These are phyloP conservation scores for Anolis carolinensis DNA, from an alignment of 2,113 vertebrate species.

Conservation along the genomic window DNA sequence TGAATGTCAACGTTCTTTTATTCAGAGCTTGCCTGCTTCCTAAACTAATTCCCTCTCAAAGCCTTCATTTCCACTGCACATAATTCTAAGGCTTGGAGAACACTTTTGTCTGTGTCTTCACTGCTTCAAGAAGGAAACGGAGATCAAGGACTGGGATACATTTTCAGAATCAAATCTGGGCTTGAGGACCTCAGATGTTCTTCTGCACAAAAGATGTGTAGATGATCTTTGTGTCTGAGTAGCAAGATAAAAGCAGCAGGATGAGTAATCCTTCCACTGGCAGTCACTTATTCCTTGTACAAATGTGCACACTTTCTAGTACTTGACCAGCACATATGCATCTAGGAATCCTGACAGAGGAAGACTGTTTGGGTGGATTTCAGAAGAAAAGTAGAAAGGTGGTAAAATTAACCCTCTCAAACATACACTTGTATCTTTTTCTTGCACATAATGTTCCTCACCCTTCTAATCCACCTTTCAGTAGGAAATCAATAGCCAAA, in stretches of 20 bases:
- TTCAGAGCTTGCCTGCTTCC: conserved; percentile 15
- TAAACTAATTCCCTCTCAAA: background rate
- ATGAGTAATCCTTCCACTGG: background rate
- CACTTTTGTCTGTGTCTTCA: background rate
- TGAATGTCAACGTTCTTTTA: background rate
- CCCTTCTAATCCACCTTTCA: background rate
- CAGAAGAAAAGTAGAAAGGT: background rate
- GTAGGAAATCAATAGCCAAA: background rate
- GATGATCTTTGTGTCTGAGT: background rate
- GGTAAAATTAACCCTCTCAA: background rate
- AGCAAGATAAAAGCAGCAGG: no score
- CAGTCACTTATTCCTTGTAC: background rate
- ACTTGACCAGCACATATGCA: background rate
- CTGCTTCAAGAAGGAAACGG: background rate
- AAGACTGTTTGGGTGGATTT: background rate
- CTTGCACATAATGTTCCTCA: background rate
- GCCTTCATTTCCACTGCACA: background rate
- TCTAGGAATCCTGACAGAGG: background rate
- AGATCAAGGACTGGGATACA: background rate
- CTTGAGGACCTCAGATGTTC: background rate
- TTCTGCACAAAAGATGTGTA: background rate
- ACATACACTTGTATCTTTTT: background rate
- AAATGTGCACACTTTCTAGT: background rate
- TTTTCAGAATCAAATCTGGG: background rate
- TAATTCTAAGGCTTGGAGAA: background rate